These are phyloP conservation scores for Sebastolobus alascanus DNA, from an alignment of 2,797 vertebrate species.

Conservation along the genomic window DNA sequence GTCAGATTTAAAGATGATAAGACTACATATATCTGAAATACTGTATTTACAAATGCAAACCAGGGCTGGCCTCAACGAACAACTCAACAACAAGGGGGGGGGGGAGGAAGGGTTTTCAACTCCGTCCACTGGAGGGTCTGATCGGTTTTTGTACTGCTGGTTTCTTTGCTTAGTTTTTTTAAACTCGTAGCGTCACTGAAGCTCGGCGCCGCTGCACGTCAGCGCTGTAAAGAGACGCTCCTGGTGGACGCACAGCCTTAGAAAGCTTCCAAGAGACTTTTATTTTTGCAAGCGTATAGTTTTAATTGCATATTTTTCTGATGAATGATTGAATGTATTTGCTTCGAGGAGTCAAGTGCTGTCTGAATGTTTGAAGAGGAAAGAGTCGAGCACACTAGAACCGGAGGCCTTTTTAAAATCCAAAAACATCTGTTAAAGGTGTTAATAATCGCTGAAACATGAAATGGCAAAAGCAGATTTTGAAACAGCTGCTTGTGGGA, in stretches of 20 bases:
- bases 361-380: conserved; percentile 66
- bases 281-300: conserved; percentile 72
- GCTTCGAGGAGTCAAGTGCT: conserved; percentile 36
- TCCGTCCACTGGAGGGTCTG: conserved; percentile 38
- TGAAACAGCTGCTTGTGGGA: too few species aligned
- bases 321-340: conserved; percentile 75
- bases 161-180: conserved; percentile 47
- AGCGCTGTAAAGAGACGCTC: conserved; percentile 29
- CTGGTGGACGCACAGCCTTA: conserved; percentile 58
- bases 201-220: conserved; percentile 30
- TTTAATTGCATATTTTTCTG: conserved; percentile 69
- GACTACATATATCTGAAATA: conserved; percentile 83
- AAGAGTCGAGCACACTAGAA: conserved; percentile 33
- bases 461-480: background rate
- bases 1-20: conserved; percentile 76
- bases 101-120: background rate
- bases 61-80: conserved; percentile 73
- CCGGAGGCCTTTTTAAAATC: background rate
- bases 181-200: conserved; percentile 29
- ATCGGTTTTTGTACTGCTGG: background rate
- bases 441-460: background rate
- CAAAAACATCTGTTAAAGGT: background rate
- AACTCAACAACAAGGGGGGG: background rate
- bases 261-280: conserved; percentile 69
- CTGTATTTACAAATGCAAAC: conserved; percentile 80